phyloP scores from a whole-genome alignment of 2,113 vertebrate genomes.

The Neotoma lepida region DNA sequence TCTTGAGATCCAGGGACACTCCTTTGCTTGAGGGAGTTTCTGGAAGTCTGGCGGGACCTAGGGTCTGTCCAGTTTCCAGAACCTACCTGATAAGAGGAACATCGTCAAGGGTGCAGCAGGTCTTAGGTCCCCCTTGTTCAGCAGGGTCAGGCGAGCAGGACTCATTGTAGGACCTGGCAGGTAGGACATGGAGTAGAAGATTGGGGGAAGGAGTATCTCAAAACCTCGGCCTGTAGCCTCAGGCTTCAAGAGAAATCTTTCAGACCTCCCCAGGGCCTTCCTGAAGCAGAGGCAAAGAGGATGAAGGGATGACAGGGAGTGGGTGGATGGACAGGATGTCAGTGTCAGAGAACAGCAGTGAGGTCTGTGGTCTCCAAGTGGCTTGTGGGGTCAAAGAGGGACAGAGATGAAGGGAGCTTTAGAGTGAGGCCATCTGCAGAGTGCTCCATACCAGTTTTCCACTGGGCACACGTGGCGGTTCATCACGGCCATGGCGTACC shows the following conservation, averaged over 20 bases:
- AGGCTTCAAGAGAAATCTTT: slow-evolving; percentile 21
- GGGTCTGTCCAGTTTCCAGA: background rate
- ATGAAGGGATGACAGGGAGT: slow-evolving; percentile 25
- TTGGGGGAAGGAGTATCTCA: background rate
- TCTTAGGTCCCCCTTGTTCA: slow-evolving; percentile 92
- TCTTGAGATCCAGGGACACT: background rate
- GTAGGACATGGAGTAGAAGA: slow-evolving; percentile 46
- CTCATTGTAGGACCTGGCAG: slow-evolving; percentile 91
- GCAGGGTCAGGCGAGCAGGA: slow-evolving; percentile 90
- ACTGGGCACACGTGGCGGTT: slow-evolving; percentile 96
- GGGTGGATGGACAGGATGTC: slow-evolving; percentile 27
- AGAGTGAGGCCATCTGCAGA: slow-evolving; percentile 61
- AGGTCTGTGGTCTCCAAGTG: slow-evolving; percentile 50
- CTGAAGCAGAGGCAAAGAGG: slow-evolving; percentile 43
- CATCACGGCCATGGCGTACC: slow-evolving; percentile 97
- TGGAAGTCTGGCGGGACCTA: background rate
- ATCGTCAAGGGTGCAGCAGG: slow-evolving; percentile 94
- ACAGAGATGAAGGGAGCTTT: slow-evolving; percentile 71
- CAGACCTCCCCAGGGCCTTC: slow-evolving; percentile 32
- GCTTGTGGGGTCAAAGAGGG: slow-evolving; percentile 57
- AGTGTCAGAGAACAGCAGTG: slow-evolving; percentile 50
- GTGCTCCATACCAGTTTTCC: slow-evolving; percentile 92
- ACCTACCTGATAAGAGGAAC: slow-evolving; percentile 93
- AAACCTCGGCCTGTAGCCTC: background rate
- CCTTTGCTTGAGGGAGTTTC: background rate